Conservation (phyloP, 1,140 invertebrate species). For the Pogonus chalceus region DNA sequence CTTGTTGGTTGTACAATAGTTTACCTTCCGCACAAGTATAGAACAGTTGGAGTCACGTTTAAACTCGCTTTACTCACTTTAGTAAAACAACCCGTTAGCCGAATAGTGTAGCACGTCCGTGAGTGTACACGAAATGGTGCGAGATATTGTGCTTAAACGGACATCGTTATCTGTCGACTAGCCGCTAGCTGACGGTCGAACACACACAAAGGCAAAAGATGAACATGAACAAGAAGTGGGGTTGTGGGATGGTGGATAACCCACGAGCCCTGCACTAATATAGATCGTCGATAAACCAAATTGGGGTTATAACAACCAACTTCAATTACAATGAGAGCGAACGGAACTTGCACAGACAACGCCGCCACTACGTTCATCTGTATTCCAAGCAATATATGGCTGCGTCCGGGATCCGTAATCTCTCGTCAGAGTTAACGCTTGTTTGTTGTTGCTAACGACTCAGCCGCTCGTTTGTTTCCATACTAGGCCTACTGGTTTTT, state of each 20-base stretch:
- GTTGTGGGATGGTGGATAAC: no score
- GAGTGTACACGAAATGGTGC: not conserved
- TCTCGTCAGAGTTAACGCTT: not conserved
- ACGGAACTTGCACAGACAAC: not conserved
- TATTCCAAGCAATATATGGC: not conserved
- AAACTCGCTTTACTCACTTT: no score
- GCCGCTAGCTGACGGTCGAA: not conserved
- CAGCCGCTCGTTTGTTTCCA: not conserved
- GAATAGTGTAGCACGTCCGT: no score
- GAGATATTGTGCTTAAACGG: conserved; percentile 6
- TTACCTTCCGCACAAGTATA: no score
- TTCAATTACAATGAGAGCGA: not conserved
- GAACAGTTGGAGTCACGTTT: no score
- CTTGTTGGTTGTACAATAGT: no score
- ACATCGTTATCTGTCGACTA: not conserved
- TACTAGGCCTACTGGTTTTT: not conserved
- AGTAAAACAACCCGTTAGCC: no score
- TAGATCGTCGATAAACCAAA: conserved; percentile 5
- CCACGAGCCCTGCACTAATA: not conserved
- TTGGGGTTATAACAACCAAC: conserved; percentile 1
- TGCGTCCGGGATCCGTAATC: not conserved
- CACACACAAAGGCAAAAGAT: no score
- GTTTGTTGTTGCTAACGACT: not conserved
- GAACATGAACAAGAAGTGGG: no score
- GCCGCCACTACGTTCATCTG: not conserved